These are phyloP conservation scores for Heliconius ismenius DNA, from an alignment of 2,888 invertebrate species.

Conservation along the genomic window DNA sequence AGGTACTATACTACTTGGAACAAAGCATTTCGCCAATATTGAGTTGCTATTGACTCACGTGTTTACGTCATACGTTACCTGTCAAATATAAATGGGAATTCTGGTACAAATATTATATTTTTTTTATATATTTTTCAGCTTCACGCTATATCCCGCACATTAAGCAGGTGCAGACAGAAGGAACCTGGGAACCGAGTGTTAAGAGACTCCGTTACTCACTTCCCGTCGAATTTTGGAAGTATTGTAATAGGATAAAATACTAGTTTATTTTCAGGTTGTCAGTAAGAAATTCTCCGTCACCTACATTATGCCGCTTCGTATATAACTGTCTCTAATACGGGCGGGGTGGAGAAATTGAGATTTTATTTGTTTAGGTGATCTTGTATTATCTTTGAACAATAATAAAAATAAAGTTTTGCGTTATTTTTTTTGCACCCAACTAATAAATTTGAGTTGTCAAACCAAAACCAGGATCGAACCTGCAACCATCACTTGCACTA, in stretches of 20 bases:
- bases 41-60: constrained; percentile 40
- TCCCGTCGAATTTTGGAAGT: not conserved
- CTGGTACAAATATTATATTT: no score
- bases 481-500: not conserved
- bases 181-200: not conserved
- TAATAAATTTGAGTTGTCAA: no score
- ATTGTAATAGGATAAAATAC: not conserved
- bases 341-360: no score
- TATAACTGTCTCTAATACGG: no score
- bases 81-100: not conserved
- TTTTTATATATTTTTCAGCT: no score
- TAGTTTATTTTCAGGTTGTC: not conserved
- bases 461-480: not conserved
- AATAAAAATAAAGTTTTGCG: no score
- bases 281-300: not conserved
- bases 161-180: no score
- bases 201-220: not conserved
- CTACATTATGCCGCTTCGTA: not conserved
- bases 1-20: constrained; percentile 33
- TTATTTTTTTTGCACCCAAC: no score
- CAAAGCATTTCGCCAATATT: constrained; percentile 36
- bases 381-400: not conserved
- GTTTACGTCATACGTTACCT: constrained; percentile 19
- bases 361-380: not conserved
- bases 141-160: not conserved